phyloP scores from a whole-genome alignment of 1,140 invertebrate species.

The Drosophila trapezifrons region DNA sequence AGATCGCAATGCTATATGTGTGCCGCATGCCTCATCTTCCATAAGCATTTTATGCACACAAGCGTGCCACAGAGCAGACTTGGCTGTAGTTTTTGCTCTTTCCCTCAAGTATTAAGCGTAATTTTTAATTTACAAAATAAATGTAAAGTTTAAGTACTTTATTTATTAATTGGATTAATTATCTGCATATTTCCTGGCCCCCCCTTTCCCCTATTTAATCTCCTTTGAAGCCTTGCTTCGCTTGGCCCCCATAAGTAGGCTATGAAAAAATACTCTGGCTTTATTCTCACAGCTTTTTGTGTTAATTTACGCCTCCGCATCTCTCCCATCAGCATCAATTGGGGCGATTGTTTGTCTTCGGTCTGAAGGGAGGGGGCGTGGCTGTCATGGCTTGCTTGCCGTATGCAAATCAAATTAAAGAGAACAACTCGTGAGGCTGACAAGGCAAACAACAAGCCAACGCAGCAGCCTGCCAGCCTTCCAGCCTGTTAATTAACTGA shows the following conservation, averaged over 20 bases:
- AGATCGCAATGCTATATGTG: slow-evolving; percentile 9
- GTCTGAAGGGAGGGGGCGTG: not conserved
- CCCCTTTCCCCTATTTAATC: not conserved
- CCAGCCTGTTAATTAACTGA: slow-evolving; percentile 77
- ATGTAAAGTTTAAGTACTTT: no score
- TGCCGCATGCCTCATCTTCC: not conserved
- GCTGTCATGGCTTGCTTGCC: not conserved
- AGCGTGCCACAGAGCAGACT: no score
- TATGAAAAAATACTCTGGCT: slow-evolving; percentile 3
- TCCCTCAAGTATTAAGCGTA: no score
- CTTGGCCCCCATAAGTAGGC: slow-evolving; percentile 9
- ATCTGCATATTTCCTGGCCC: not conserved
- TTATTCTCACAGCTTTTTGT: slow-evolving; percentile 19
- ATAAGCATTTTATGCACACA: slow-evolving; percentile 1
- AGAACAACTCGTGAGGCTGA: slow-evolving; percentile 45
- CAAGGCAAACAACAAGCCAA: slow-evolving; percentile 45
- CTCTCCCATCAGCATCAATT: slow-evolving; percentile 23
- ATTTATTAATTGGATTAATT: no score
- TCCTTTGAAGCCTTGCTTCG: not conserved
- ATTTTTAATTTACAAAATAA: no score
- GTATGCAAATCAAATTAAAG: slow-evolving; percentile 76
- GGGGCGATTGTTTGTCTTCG: slow-evolving; percentile 19
- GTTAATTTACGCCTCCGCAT: slow-evolving; percentile 10
- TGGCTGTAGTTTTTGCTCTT: no score
- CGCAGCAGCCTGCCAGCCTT: slow-evolving; percentile 33